These are phyloP conservation scores for Stichopus horrens DNA, from an alignment of 53 echinoderm and acorn worm species.

Conservation along the genomic window DNA sequence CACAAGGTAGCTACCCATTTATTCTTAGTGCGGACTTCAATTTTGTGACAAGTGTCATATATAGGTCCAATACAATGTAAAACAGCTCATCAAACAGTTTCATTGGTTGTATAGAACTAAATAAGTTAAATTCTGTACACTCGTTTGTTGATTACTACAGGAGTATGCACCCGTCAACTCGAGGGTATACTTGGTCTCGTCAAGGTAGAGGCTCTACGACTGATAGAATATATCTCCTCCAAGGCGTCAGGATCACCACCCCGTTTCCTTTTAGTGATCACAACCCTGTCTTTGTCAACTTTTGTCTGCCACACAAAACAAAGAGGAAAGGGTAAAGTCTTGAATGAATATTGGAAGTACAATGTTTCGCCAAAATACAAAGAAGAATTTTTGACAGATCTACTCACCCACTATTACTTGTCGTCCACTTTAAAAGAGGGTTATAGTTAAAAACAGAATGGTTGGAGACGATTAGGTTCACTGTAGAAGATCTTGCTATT, in stretches of 20 bases:
- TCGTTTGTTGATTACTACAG: background rate
- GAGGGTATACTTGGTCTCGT: background rate
- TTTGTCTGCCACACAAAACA: background rate
- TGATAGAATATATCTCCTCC: constrained; percentile 1
- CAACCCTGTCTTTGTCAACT: background rate
- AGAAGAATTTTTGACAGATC: background rate
- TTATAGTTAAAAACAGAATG: constrained; percentile 10
- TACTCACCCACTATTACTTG: background rate
- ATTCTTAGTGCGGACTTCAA: constrained; percentile 14
- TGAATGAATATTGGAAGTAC: constrained; percentile 67
- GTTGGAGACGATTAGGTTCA: constrained; percentile 57
- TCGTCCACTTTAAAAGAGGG: constrained; percentile 52
- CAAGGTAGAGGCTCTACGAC: background rate
- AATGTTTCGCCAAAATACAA: constrained; percentile 40
- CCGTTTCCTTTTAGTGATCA: background rate
- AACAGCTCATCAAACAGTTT: background rate
- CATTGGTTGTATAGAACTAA: background rate
- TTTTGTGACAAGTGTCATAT: background rate
- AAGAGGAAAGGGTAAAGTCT: background rate
- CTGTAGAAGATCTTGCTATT: constrained; percentile 41
- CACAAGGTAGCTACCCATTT: background rate
- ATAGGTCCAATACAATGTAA: background rate
- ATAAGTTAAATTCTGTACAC: background rate
- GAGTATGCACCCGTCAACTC: too few relatives aligned
- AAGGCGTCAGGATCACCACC: background rate